Percentiles rank a stretch among this genome's conserved stretches.
phyloP scores from a whole-genome alignment of 1,140 invertebrate species.

The Lordiphosa clarofinis region DNA sequence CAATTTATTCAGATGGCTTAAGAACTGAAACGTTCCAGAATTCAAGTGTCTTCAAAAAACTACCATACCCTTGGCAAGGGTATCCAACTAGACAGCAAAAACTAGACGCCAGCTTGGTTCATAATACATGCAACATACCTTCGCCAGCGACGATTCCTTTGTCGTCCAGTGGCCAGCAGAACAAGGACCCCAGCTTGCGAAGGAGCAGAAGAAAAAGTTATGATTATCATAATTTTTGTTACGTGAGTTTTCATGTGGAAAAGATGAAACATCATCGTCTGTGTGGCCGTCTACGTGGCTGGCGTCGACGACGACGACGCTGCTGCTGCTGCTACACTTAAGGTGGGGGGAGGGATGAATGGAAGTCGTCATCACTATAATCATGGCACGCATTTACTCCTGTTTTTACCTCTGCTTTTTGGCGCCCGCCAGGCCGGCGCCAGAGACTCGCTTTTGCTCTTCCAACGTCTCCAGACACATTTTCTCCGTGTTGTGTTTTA shows the following conservation, averaged over 20 bases:
- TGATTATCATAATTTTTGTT: conserved; percentile 80
- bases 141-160: conserved; percentile 38
- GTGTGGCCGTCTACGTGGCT: conserved; percentile 19
- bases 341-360: conserved; percentile 23
- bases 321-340: conserved; percentile 2
- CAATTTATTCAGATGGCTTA: no score
- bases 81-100: conserved; percentile 30
- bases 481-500: conserved; percentile 50
- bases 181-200: conserved; percentile 26
- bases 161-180: conserved; percentile 65
- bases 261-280: conserved; percentile 79
- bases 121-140: conserved; percentile 50
- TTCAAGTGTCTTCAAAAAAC: no score
- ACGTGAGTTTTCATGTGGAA: conserved; percentile 80
- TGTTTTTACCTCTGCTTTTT: conserved; percentile 79
- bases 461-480: conserved; percentile 43
- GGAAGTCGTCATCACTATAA: conserved; percentile 79
- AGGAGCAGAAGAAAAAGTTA: conserved; percentile 50
- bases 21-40: no score
- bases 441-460: conserved; percentile 14
- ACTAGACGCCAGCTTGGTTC: conserved; percentile 60
- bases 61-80: no score
- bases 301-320: conserved; percentile 5
- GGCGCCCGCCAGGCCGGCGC: conserved; percentile 76
- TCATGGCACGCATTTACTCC: conserved; percentile 79